Percentiles rank a stretch among this genome's conserved stretches.
Conservation (phyloP, 2,113 vertebrate genomes). For the Actinemys pallida region DNA sequence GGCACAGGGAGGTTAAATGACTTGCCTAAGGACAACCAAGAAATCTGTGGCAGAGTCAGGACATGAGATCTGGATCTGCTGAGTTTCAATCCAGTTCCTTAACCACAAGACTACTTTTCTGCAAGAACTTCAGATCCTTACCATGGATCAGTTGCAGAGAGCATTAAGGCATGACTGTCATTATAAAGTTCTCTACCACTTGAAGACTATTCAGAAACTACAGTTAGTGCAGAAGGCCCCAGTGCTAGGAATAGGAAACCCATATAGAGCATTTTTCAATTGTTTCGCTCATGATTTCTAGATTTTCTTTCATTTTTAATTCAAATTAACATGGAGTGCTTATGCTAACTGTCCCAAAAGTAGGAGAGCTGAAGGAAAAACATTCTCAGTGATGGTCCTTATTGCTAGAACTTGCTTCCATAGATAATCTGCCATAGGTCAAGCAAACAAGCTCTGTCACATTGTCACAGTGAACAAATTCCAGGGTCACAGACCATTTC, state of each 20-base stretch:
- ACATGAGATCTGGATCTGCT: not conserved
- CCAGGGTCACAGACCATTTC: not conserved
- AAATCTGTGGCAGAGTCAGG: not conserved
- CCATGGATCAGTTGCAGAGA: accelerated
- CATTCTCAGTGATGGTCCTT: not conserved
- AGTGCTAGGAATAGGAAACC: not conserved
- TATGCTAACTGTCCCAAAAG: not conserved
- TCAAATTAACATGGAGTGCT: accelerated
- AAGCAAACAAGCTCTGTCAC: not conserved
- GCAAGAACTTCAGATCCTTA: not conserved
- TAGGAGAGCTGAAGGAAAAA: not conserved
- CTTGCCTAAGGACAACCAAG: not conserved
- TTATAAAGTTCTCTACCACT: not conserved
- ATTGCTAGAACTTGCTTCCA: not conserved
- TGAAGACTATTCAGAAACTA: not conserved
- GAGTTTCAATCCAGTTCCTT: not conserved
- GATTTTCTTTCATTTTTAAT: not conserved
- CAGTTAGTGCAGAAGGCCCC: not conserved
- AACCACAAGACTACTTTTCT: not conserved
- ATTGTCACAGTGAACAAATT: accelerated
- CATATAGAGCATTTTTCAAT: not conserved
- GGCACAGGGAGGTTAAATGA: not conserved
- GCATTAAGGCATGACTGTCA: accelerated
- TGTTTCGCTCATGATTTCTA: not conserved
- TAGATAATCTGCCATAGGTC: not conserved